Evolutionary conservation across 2,113 vertebrate genomes (phyloP).

Genomic region (Cervus canadensis): DNA sequence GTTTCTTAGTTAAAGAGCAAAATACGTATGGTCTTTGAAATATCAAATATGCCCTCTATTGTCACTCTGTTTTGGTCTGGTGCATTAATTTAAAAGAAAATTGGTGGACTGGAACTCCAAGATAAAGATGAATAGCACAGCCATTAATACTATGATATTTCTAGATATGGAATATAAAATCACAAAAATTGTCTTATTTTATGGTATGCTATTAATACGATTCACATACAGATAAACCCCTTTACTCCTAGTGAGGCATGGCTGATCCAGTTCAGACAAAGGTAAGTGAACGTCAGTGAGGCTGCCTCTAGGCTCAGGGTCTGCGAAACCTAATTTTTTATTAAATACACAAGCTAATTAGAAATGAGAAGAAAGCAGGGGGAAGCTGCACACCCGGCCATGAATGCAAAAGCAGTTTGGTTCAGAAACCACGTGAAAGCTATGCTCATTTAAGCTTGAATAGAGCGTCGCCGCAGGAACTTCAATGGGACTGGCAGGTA

Average conservation of each 20-base stretch:
- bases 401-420: background rate
- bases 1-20: background rate
- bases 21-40: background rate
- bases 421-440: background rate
- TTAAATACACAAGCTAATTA: slow-evolving; percentile 34
- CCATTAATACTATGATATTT: background rate
- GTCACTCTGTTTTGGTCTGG: background rate
- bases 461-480: background rate
- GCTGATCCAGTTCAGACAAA: background rate
- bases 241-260: background rate
- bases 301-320: background rate
- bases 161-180: background rate
- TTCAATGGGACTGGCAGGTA: background rate
- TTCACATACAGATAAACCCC: background rate
- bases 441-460: background rate
- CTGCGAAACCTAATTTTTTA: slow-evolving; percentile 15
- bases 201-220: background rate
- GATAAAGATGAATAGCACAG: background rate
- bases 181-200: background rate
- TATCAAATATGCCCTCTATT: background rate
- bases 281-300: background rate
- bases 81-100: background rate
- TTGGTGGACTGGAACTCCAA: background rate
- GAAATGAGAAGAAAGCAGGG: background rate
- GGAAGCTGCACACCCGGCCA: background rate